phyloP scores from a whole-genome alignment of 2,888 invertebrate species.

The Cheilosia urbana region DNA sequence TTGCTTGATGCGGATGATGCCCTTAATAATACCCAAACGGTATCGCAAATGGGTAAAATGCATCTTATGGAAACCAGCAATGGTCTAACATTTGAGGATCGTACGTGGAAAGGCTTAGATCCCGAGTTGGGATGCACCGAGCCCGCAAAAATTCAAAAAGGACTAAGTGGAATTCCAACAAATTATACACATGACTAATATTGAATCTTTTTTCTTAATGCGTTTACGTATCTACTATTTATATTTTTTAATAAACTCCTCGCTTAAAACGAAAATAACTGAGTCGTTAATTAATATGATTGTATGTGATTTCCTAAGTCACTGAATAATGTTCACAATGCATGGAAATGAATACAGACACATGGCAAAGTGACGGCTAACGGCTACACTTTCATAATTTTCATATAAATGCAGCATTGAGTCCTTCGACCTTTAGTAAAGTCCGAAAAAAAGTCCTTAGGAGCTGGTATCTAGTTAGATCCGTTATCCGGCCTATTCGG shows the following conservation, averaged over 20 bases:
- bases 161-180: constrained; percentile 90
- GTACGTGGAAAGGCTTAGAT: constrained; percentile 94
- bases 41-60: constrained; percentile 79
- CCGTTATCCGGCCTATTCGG: no score
- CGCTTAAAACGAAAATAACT: constrained; percentile 20
- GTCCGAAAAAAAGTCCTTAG: no score
- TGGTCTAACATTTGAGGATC: constrained; percentile 83
- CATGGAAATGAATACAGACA: no score
- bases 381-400: no score
- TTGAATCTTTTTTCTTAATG: neutral
- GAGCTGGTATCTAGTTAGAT: no score
- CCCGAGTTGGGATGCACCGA: constrained; percentile 90
- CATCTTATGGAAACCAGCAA: constrained; percentile 80
- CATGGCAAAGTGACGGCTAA: no score
- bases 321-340: no score
- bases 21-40: constrained; percentile 78
- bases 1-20: constrained; percentile 61
- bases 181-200: constrained; percentile 85
- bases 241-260: constrained; percentile 53
- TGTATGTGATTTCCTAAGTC: neutral
- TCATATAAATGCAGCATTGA: no score
- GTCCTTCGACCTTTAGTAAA: no score
- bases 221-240: neutral
- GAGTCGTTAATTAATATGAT: neutral
- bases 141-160: constrained; percentile 88